Base-by-base conservation (phyloP, 2,797 vertebrate species). In the Dendrocincla tyrannina region DNA sequence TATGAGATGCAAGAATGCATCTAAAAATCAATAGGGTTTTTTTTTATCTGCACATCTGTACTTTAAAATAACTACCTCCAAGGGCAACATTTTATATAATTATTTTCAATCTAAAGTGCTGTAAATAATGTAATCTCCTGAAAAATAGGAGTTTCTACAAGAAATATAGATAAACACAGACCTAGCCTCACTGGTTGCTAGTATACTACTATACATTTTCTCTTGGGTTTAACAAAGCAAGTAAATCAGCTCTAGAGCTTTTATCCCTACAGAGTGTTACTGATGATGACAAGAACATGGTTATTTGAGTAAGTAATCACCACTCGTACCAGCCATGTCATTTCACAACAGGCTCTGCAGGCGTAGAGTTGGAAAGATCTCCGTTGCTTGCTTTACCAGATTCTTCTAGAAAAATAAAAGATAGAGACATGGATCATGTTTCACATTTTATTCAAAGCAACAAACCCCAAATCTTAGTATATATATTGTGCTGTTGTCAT, bases 261-360 rank as follows among this genome's bases (percentile, higher is more conserved):
- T 56, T 68, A 87, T 42, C 24, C 44, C 91, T 94, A 82, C 32
- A 56, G 49, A 50, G 52, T 8, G 16, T 91, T 91, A 95, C 50
- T 46, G 75, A 50, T 67, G 56, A 67, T 5, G n/a, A 89, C 30
- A 82, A 74, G 37, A 58, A 63, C 37, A 39, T 3, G 32, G 58
- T 55, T 74, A 47, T 35, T 63, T 17, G 58, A 93, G 75, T 19
- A 86, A 56, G 46, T 53, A 76, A 75, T 55, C 53, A 75, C 64
- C 67, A 67, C 19, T 28, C 95, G 17, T 67, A 92, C 82, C 94
- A 79, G 72, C 49, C 25, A 2, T 2, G 39, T 99, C 98, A 99
- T 91, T 99, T 99, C 94, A 98, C 97, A 49, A 98, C 96, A 8
- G 98, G 96, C 32, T 98, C 98, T 27, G 97, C 56, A 84, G 98